phyloP scores from a whole-genome alignment of 2,888 invertebrate genomes.

The Chalcis sispes region DNA sequence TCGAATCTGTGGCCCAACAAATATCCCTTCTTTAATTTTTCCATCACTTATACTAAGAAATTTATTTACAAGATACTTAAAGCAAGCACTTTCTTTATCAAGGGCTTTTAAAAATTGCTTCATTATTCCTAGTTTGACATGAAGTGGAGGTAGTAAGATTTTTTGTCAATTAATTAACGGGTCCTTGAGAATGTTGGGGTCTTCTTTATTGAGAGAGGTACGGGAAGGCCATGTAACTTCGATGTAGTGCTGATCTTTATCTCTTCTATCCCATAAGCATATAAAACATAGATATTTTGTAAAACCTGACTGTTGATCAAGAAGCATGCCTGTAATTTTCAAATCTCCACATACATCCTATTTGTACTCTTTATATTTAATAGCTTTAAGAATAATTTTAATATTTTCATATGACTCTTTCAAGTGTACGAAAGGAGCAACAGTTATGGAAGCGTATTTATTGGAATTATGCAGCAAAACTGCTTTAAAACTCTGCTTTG shows the following conservation, averaged over 20 bases:
- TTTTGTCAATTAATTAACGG: not conserved
- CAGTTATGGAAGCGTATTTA: slow-evolving; percentile 61
- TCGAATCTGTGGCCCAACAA: slow-evolving; percentile 59
- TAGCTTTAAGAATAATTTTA: too few species aligned
- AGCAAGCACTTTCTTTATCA: slow-evolving; percentile 9
- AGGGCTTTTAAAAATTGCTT: slow-evolving; percentile 47
- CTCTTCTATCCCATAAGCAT: not conserved
- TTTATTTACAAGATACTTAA: not conserved
- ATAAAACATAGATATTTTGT: too few species aligned
- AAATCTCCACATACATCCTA: too few species aligned
- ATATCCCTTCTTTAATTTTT: slow-evolving; percentile 60
- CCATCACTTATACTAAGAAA: slow-evolving; percentile 55
- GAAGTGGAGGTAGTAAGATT: not conserved
- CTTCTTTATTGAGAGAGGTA: not conserved
- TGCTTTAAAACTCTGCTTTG: too few species aligned
- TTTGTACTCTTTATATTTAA: not conserved
- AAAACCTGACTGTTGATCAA: too few species aligned
- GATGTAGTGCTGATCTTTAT: not conserved
- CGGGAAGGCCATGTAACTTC: not conserved
- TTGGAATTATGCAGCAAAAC: too few species aligned
- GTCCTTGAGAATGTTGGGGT: not conserved
- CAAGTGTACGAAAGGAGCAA: slow-evolving; percentile 60
- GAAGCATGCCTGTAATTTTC: not conserved
- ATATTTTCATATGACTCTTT: slow-evolving; percentile 41
- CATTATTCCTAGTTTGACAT: slow-evolving; percentile 34